Base-by-base conservation (phyloP, 2,888 invertebrate species). In the Melanargia galathea region DNA sequence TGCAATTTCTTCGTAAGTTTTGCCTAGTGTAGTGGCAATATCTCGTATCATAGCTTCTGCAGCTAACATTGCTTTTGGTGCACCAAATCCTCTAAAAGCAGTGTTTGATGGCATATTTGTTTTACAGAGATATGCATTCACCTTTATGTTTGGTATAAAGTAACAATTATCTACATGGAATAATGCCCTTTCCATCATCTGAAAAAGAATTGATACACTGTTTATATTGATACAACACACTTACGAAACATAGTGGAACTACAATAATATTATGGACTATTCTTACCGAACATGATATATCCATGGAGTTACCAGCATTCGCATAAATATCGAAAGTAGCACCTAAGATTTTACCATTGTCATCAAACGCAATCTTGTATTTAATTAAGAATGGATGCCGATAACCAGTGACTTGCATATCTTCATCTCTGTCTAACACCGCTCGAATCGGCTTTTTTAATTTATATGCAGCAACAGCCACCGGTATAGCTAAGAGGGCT, bases 51-150 rank as follows among this genome's bases (percentile, higher is more conserved):
- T 94, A 66, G 91, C 93, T 85, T 98, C 98, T 0, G 93, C 94
- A 8, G 95, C 93, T 73, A 96, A 94, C 97, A 97, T 97, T 5
- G 95, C 97, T 81, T 98, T 97, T 0, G 98, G 98, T 0, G 95
- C 97, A 1, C 98, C 98, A 76, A 97, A 98, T 1, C 97, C 97
- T 76, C 98, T 92, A 77, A 98, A 98, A 0, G 98, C 98, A 0
- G 98, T 98, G 79, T 97, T 97, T 0, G 97, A 97, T 0, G 97
- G 95, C 69, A 97, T 83, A 88, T 99, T 98, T 0, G 98, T 98
- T 84, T 94, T 95, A 79, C 98, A 98, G 7, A 94, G 90, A 79
- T 93, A 94, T 0, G 95, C 96, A 24, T 88, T 89, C 0, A 96
- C 92, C 70, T 93, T 92, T 0, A 95, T 86, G 70, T 95, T 94